Evolutionary conservation across 2,888 invertebrate species (phyloP), one percentile per base, ranked within the genome.

Genomic region (Brenthis hecate): DNA sequence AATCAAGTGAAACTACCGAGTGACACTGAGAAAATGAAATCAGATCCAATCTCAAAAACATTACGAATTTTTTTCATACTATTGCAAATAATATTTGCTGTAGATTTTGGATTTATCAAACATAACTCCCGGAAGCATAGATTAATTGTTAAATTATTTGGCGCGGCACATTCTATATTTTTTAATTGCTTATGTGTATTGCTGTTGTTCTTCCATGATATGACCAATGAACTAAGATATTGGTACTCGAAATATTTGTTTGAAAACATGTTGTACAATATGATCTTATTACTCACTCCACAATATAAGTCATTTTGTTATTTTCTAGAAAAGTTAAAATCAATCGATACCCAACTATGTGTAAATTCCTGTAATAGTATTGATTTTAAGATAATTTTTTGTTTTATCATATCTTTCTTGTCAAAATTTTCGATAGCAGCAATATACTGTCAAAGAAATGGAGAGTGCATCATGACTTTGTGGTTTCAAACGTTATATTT

Each of bases 321-420:
- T 43, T 62, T 43, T 53, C 32, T 62, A 6, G 36, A 62, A 53
- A 32, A 62, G 3, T 62, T 62, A 19, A 51, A 53, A 62, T 4
- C 36, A 14, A 36, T 62, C 14, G 62, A 62, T 36, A 13, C 8
- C 19, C 36, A 43, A 2, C n/a, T 62, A 51, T 0, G 14, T 0
- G 53, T 36, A 11, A 36, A 53, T 11, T n/a, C 5, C 2, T 16
- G 6, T 11, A 51, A 51, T 50, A 16, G 36, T 51, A 28, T 61
- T n/a, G n/a, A 32, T 51, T 13, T 61, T 5, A 61, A 51, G 32
- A 32, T 61, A 0, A 51, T 61, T 32, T 51, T 51, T 0, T 51
- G 11, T 19, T 61, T 16, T 14, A 32, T 51, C 16, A 51, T 23
- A 4, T n/a, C 32, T 32, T 11, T 36, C n/a, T 28, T 8, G 3